Evolutionary conservation across 2,888 invertebrate species (phyloP).

Genomic region (Lithophane leautieri): DNA sequence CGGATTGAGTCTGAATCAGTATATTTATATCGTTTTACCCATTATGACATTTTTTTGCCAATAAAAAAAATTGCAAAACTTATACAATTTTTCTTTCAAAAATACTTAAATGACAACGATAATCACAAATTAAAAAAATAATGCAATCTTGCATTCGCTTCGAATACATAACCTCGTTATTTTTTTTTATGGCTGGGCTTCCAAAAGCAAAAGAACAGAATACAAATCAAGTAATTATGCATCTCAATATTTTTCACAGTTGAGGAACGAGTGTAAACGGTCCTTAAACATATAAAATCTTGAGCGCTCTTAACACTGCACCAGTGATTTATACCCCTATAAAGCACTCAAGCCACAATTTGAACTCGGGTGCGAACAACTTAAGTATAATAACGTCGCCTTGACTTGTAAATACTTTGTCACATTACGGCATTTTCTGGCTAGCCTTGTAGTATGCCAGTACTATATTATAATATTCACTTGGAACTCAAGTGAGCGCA

Average conservation of each 20-base stretch:
- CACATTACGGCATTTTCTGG: background rate
- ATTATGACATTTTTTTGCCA: too few species aligned
- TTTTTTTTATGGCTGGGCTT: accelerated
- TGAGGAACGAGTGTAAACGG: background rate
- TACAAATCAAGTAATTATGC: background rate
- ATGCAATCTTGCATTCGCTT: too few species aligned
- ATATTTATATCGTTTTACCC: too few species aligned
- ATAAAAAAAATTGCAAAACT: too few species aligned
- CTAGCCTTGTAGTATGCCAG: background rate
- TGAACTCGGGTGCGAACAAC: constrained; percentile 21
- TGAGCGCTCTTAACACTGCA: constrained; percentile 26
- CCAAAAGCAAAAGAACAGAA: too few species aligned
- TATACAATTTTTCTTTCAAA: too few species aligned
- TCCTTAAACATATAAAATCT: constrained; percentile 14
- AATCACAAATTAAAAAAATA: too few species aligned
- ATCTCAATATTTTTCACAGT: too few species aligned
- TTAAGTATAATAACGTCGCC: background rate
- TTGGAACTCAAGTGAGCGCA: background rate
- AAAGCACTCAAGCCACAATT: constrained; percentile 30
- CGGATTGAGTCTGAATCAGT: too few species aligned
- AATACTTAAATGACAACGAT: too few species aligned
- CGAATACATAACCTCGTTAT: background rate
- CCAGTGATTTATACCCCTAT: constrained; percentile 29
- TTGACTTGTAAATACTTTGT: background rate
- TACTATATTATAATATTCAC: background rate